Base-by-base conservation (phyloP, 2,888 invertebrate species). In the Drosophila atripex region DNA sequence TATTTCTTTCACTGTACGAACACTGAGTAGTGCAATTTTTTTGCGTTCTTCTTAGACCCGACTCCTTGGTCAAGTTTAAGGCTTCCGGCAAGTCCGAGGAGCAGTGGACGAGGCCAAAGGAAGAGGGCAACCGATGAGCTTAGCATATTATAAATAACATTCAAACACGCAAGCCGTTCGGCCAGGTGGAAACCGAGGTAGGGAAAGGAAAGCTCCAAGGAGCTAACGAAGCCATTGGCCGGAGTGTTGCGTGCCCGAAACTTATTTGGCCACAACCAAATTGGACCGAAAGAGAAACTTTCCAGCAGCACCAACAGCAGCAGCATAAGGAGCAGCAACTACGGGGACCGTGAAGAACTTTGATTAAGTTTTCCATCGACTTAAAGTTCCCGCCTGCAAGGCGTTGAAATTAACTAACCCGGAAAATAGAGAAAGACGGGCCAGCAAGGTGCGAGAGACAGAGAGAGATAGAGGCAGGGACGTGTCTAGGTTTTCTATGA, bases 131-230 rank as follows among this genome's bases (percentile, higher is more conserved):
- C 23, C 71, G 32, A 32, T 18, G 46, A 45, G 64, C 38, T 41
- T 41, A 59, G 69, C 64, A 66, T 73, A 74, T 80, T 85, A 84
- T 84, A 84, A 84, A 84, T 86, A 84, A 77, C 86, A 74, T 77
- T 41, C 73, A 78, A 84, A 86, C 84, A 84, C 80, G 86, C 84
- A 84, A 84, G 71, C 76, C 73, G 79, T 82, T 85, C 78, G 73
- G 43, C 73, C 73, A 85, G 77, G 82, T 85, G 47, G 54, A 38
- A 55, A n/a, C n/a, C 43, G 25, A 23, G n/a, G 45, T 16, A 30
- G 53, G 39, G 46, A 30, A 25, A 46, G 55, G 43, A 28, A 28
- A 32, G 60, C 58, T 63, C 71, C 56, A 78, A 83, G 73, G 78
- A 80, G 84, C 76, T 80, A 78, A 80, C 77, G 65, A 60, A 71